Conservation (phyloP, 2,113 vertebrate genomes). For the Paramormyrops kingsleyae region DNA sequence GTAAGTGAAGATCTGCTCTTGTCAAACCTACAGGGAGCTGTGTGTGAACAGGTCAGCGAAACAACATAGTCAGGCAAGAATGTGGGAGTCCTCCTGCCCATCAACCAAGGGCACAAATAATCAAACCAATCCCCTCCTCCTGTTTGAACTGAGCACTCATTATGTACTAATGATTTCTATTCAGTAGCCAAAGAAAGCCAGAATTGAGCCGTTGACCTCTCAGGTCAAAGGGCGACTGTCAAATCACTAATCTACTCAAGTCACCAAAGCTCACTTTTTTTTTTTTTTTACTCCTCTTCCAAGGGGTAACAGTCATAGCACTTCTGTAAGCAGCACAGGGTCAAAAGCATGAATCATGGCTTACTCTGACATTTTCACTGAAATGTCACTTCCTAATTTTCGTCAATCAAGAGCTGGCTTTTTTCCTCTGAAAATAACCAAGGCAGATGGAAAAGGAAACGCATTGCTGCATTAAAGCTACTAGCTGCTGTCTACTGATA, state of each 20-base stretch:
- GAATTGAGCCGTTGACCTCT: conserved; percentile 33
- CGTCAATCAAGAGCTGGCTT: conserved; percentile 3
- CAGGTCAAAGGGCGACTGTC: conserved; percentile 40
- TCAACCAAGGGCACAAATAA: conserved; percentile 8
- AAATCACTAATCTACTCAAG: conserved; percentile 38
- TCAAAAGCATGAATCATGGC: conserved; percentile 12
- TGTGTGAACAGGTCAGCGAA: background rate
- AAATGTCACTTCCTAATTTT: conserved; percentile 11
- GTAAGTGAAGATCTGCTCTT: background rate
- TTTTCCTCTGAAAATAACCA: background rate
- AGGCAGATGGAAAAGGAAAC: background rate
- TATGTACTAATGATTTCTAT: conserved; percentile 40
- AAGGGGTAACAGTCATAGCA: background rate
- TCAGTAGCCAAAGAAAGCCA: conserved; percentile 36
- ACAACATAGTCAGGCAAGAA: conserved; percentile 18
- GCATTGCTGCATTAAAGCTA: background rate
- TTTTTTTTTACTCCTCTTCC: background rate
- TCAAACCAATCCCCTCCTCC: conserved; percentile 17
- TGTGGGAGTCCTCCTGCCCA: conserved; percentile 23
- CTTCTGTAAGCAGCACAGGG: background rate
- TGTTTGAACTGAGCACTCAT: conserved; percentile 21
- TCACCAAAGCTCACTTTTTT: background rate
- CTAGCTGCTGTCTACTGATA: background rate
- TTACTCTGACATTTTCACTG: background rate
- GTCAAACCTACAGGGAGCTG: background rate